These are phyloP conservation scores for Papilio helenus DNA, from an alignment of 1,140 invertebrate genomes.

Conservation along the genomic window DNA sequence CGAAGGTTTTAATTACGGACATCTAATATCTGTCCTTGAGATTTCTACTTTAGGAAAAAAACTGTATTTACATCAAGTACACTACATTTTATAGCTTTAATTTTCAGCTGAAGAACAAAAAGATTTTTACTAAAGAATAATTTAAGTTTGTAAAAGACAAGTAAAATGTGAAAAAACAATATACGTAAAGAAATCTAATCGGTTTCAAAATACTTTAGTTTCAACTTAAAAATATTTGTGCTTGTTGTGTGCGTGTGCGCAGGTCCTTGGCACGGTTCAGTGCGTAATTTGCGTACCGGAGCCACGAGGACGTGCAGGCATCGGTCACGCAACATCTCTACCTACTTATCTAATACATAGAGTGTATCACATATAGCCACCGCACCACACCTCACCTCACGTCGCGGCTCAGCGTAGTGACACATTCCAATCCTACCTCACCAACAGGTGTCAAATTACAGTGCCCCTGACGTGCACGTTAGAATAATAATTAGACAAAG, in stretches of 20 bases:
- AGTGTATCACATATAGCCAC: neutral
- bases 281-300: slow-evolving; percentile 7
- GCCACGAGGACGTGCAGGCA: neutral
- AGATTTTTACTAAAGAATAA: too few relatives aligned
- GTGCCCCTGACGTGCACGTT: neutral
- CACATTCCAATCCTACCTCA: neutral
- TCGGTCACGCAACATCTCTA: too few relatives aligned
- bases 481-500: neutral
- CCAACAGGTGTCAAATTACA: neutral
- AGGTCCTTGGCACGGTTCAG: slow-evolving; percentile 1
- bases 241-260: neutral
- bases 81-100: too few relatives aligned
- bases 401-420: neutral
- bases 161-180: too few relatives aligned
- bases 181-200: too few relatives aligned
- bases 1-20: neutral
- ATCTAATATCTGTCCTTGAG: neutral
- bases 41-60: too few relatives aligned
- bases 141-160: too few relatives aligned
- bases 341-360: neutral
- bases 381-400: neutral
- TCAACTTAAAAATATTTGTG: too few relatives aligned
- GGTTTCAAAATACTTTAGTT: too few relatives aligned
- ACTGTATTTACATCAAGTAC: too few relatives aligned
- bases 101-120: too few relatives aligned